Conservation (phyloP, 2,113 vertebrate genomes). For the Corydoras maculifer region DNA sequence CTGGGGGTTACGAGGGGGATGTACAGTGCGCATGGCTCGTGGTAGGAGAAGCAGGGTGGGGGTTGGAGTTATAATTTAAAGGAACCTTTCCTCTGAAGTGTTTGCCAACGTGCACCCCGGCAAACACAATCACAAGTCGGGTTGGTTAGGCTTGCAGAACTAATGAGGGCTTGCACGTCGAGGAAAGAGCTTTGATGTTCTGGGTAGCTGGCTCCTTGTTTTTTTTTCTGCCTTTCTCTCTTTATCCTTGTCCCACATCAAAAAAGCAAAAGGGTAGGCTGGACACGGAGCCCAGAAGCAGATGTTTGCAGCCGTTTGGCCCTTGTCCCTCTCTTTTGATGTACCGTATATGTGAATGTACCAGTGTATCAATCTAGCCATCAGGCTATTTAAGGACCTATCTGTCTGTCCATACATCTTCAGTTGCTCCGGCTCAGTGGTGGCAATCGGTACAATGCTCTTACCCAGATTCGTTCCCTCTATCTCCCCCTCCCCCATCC, state of each 20-base stretch:
- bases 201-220: slow-evolving; percentile 71
- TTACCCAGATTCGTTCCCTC: slow-evolving; percentile 27
- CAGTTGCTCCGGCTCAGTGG: neutral
- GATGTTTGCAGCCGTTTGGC: slow-evolving; percentile 62
- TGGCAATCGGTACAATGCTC: slow-evolving; percentile 33
- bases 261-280: slow-evolving; percentile 59
- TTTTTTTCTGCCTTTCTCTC: slow-evolving; percentile 62
- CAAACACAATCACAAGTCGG: slow-evolving; percentile 73
- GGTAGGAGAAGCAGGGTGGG: slow-evolving; percentile 32
- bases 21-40: slow-evolving; percentile 51
- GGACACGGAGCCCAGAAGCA: slow-evolving; percentile 64
- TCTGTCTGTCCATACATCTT: slow-evolving; percentile 2
- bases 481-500: slow-evolving; percentile 11
- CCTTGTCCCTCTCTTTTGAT: slow-evolving; percentile 41
- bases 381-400: slow-evolving; percentile 42
- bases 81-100: slow-evolving; percentile 72
- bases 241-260: slow-evolving; percentile 70
- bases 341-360: slow-evolving; percentile 43
- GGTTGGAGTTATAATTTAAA: slow-evolving; percentile 66
- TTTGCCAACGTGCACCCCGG: slow-evolving; percentile 69
- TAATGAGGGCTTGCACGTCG: slow-evolving; percentile 72
- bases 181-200: slow-evolving; percentile 72
- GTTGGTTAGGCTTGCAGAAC: slow-evolving; percentile 72
- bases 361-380: slow-evolving; percentile 58
- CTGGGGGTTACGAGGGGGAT: slow-evolving; percentile 56